These are phyloP conservation scores for Myocastor coypus DNA, from an alignment of 2,113 vertebrate genomes.

Conservation along the genomic window DNA sequence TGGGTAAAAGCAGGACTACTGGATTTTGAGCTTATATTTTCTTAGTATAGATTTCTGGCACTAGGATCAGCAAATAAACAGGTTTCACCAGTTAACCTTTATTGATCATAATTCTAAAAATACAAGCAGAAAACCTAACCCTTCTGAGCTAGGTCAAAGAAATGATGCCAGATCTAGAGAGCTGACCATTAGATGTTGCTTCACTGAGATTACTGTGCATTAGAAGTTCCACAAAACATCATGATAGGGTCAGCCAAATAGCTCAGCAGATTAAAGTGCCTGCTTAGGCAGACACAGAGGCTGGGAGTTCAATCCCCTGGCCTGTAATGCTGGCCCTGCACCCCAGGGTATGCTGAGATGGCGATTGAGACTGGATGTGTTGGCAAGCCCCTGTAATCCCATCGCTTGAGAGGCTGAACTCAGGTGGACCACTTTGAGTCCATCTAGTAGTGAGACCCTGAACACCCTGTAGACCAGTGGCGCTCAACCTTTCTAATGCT, in stretches of 20 bases:
- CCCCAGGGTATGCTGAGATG: no score
- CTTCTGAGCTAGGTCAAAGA: conserved; percentile 22
- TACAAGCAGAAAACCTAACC: not conserved
- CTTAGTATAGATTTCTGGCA: not conserved
- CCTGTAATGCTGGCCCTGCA: no score
- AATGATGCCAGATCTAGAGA: not conserved
- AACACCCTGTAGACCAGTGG: no score
- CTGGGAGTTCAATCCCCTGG: no score
- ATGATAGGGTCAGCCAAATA: not conserved
- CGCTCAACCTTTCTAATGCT: no score
- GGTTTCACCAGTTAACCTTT: not conserved
- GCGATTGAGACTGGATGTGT: no score
- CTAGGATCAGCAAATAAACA: not conserved
- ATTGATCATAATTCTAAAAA: conserved; percentile 8
- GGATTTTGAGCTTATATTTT: not conserved
- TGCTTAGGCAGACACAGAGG: no score
- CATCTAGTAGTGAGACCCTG: no score
- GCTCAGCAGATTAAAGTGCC: no score
- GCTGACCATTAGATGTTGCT: not conserved
- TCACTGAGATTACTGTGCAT: not conserved
- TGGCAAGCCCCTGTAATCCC: no score
- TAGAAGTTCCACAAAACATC: not conserved
- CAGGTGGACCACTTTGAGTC: no score
- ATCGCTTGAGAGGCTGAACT: no score
- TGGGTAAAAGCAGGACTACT: not conserved